Conservation (phyloP, 2,888 invertebrate genomes). For the Cylloceria caligata region DNA sequence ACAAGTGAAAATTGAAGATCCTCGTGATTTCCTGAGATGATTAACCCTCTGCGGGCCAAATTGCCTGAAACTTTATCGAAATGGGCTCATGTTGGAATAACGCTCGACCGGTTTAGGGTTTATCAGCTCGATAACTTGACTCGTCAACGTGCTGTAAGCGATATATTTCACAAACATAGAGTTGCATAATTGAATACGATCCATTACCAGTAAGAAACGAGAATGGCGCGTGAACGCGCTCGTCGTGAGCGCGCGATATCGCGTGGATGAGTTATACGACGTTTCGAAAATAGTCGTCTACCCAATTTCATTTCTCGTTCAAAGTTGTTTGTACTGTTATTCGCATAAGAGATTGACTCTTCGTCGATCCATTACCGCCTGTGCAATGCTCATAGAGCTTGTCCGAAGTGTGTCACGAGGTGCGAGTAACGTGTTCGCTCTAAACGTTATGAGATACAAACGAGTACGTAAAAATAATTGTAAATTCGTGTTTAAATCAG, state of each 20-base stretch:
- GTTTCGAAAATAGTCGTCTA: conserved; percentile 34
- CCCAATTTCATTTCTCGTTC: not conserved
- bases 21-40: no score
- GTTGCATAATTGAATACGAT: conserved; percentile 59
- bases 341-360: not conserved
- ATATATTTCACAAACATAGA: not conserved
- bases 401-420: conserved; percentile 26
- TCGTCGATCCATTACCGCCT: not conserved
- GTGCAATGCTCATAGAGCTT: not conserved
- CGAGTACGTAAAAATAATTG: not conserved
- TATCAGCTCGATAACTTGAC: conserved; percentile 23
- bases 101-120: no score
- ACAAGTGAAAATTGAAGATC: conserved; percentile 34
- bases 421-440: not conserved
- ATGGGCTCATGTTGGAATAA: conserved; percentile 22
- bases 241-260: not conserved
- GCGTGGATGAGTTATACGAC: conserved; percentile 16
- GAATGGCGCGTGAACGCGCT: conserved; percentile 46
- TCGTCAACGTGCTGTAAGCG: not conserved
- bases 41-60: no score
- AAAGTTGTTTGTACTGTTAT: not conserved
- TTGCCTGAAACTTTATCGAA: no score
- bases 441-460: not conserved
- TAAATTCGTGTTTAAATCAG: not conserved
- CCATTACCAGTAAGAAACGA: conserved; percentile 41